Evolutionary conservation across 2,888 invertebrate genomes (phyloP), one percentile per base, ranked within the genome.

Genomic region (Colostygia pectinataria): DNA sequence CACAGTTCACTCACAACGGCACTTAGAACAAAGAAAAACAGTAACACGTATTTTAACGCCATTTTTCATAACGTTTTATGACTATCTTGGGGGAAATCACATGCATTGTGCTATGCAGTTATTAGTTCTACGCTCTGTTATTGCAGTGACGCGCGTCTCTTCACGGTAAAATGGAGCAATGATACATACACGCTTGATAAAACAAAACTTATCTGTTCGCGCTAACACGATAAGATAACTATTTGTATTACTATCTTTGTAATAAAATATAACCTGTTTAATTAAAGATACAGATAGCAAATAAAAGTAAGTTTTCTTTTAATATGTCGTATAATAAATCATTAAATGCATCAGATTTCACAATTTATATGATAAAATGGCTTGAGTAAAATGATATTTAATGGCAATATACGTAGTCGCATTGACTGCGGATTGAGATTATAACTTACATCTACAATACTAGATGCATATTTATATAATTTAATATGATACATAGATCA

Each of bases 121-220:
- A 59, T 57, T 47, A 18, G 40, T 46, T 63, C 12, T 39, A 55
- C 20, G 20, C 6, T 20, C 60, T 53, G 58, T 61, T 66, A 55
- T 60, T 64, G 65, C 60, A 70, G 62, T 75, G 72, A 71, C 66
- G 64, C 66, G 68, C 59, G 50, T 54, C 71, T 54, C 71, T 74
- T 74, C 68, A 61, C 64, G 61, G 65, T 68, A 69, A 74, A 77
- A 73, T 82, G 72, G 78, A 77, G 71, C 82, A 80, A 77, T 71
- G 77, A 78, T 76, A 74, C 72, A 78, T 76, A 74, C 72, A 38
- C 55, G 61, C 53, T 63, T 71, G 83, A 83, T 80, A 80, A 79
- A 70, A 73, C 72, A 68, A 64, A 58, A 66, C 67, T 68, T 82
- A 83, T 83, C 82, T 72, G 61, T 60, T 54, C 55, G 46, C 46